These are phyloP conservation scores for Cirrhinus molitorella DNA, from an alignment of 2,797 vertebrate genomes.

Conservation along the genomic window DNA sequence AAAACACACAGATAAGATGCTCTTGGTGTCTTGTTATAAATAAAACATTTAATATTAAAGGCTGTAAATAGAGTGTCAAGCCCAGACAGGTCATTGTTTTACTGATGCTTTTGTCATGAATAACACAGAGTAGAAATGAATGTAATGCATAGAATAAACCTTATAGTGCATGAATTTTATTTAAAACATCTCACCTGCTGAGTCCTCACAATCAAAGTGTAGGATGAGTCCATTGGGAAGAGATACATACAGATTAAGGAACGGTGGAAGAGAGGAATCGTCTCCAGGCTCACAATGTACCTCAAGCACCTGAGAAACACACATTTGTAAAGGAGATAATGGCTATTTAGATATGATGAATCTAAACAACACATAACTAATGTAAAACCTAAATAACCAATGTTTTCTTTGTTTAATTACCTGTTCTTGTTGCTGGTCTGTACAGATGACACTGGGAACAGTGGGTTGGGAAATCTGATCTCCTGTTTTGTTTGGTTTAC, in stretches of 20 bases:
- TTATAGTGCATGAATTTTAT: not conserved
- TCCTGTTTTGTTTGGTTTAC: conserved; percentile 75
- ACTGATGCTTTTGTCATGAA: not conserved
- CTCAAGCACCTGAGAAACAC: not conserved
- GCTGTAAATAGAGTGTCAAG: not conserved
- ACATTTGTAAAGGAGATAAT: not conserved
- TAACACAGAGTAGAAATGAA: not conserved
- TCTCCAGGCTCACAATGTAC: not conserved
- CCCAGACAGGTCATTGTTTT: not conserved
- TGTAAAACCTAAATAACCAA: not conserved
- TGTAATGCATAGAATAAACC: not conserved
- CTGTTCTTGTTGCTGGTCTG: conserved; percentile 16
- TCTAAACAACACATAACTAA: not conserved
- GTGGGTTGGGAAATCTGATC: conserved; percentile 67
- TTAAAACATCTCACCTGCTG: not conserved
- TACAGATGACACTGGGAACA: not conserved
- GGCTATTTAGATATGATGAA: not conserved
- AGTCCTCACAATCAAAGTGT: conserved; percentile 53
- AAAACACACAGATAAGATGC: conserved; percentile 8
- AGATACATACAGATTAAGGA: conserved; percentile 38
- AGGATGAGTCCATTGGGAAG: conserved; percentile 40
- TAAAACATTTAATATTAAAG: not conserved
- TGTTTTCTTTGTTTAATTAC: not conserved
- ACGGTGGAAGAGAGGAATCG: not conserved
- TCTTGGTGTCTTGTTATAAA: not conserved